phyloP scores from a whole-genome alignment of 2,888 invertebrate species.

The Hirtodrosophila alboralis region DNA sequence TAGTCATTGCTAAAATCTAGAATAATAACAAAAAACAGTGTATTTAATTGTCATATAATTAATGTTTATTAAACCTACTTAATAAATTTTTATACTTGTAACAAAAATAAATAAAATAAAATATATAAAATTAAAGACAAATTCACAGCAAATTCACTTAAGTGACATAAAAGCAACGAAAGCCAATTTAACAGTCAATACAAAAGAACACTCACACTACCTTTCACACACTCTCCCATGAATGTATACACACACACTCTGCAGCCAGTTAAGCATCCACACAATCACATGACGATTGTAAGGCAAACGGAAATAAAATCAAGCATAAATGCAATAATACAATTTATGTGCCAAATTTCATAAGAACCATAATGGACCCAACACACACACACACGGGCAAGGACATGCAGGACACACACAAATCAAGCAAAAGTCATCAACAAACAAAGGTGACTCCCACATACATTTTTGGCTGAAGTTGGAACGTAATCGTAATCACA shows the following conservation, averaged over 20 bases:
- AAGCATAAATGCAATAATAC: slow-evolving; percentile 80
- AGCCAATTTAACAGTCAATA: slow-evolving; percentile 76
- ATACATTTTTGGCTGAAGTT: slow-evolving; percentile 11
- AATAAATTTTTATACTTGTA: too few species aligned
- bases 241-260: slow-evolving; percentile 6
- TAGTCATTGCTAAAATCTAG: too few species aligned
- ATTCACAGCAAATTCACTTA: slow-evolving; percentile 67
- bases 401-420: slow-evolving; percentile 26
- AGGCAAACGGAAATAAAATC: slow-evolving; percentile 77
- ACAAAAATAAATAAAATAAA: too few species aligned
- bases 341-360: slow-evolving; percentile 77
- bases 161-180: slow-evolving; percentile 60
- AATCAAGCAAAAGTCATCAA: slow-evolving; percentile 59
- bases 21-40: too few species aligned
- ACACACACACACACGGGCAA: slow-evolving; percentile 37
- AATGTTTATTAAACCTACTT: too few species aligned
- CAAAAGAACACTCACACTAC: slow-evolving; percentile 27
- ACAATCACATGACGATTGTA: slow-evolving; percentile 66
- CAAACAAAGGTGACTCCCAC: slow-evolving; percentile 75
- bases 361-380: slow-evolving; percentile 69
- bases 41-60: too few species aligned
- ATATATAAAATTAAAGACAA: too few species aligned
- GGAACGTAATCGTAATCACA: slow-evolving; percentile 71
- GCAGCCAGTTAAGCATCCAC: slow-evolving; percentile 38
- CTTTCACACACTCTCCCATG: slow-evolving; percentile 13